Percentiles rank a stretch among this genome's conserved stretches.
Conservation (phyloP, 2,888 invertebrate species). For the Tenthredo distinguenda region DNA sequence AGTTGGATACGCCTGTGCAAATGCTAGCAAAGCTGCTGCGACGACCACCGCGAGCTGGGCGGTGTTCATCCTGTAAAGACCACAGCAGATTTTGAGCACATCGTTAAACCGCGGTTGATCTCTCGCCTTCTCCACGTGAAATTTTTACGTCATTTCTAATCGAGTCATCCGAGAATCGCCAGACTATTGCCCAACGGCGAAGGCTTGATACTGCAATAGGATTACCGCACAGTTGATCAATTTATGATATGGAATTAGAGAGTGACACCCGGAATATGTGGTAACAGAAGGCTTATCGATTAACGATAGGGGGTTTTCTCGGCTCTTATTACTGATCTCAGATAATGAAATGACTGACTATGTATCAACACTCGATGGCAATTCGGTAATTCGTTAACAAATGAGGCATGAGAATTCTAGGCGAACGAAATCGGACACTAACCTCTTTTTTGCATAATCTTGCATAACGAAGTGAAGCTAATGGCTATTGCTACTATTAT, state of each 20-base stretch:
- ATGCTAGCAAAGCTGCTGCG: conserved; percentile 11
- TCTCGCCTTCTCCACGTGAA: not conserved
- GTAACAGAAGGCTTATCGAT: not conserved
- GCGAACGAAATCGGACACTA: not conserved
- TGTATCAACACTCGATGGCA: not conserved
- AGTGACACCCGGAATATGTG: not conserved
- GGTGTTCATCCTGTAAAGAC: conserved; percentile 29
- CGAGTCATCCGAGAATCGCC: not conserved
- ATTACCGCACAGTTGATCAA: conserved; percentile 16
- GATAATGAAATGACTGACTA: not conserved
- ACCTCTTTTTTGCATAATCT: not conserved
- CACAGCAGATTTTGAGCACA: not conserved
- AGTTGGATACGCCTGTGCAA: not conserved
- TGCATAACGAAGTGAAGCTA: not conserved
- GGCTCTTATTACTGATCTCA: not conserved
- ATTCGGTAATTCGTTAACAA: not conserved
- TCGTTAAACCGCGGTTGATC: not conserved
- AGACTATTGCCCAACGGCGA: not conserved
- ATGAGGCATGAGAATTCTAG: not conserved
- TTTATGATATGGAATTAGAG: conserved; percentile 8
- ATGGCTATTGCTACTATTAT: not conserved
- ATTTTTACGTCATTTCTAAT: not conserved
- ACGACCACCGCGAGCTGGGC: conserved; percentile 7
- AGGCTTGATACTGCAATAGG: not conserved
- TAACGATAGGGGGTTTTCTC: not conserved